phyloP scores from a whole-genome alignment of 2,888 invertebrate species.

The Drosophila lacicola region DNA sequence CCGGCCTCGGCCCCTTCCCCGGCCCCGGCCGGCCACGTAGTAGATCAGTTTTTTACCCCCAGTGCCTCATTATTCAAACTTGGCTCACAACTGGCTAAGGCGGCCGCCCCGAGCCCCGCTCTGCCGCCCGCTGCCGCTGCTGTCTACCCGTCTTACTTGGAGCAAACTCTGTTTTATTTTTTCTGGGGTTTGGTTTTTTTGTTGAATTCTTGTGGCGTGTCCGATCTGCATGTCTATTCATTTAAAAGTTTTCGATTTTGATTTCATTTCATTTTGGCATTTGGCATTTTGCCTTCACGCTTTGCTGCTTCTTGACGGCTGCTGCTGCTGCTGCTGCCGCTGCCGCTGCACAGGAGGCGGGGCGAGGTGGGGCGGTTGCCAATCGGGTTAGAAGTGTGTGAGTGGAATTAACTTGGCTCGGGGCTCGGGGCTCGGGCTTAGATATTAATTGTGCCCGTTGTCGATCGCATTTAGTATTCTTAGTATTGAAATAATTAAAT shows the following conservation, averaged over 20 bases:
- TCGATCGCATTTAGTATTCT: slow-evolving; percentile 42
- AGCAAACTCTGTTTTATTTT: slow-evolving; percentile 20
- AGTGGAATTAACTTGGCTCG: slow-evolving; percentile 18
- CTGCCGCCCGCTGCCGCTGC: neutral
- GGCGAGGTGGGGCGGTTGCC: neutral
- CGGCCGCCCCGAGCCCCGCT: slow-evolving; percentile 11
- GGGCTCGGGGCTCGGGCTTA: neutral
- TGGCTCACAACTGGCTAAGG: slow-evolving; percentile 18
- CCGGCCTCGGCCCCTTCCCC: slow-evolving; percentile 11
- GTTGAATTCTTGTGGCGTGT: slow-evolving; percentile 58
- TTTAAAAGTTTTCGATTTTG: slow-evolving; percentile 66
- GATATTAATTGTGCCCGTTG: slow-evolving; percentile 33
- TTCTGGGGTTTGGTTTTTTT: slow-evolving; percentile 33
- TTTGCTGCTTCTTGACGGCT: slow-evolving; percentile 50
- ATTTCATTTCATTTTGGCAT: slow-evolving; percentile 71
- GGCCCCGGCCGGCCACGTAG: slow-evolving; percentile 42
- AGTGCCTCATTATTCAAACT: slow-evolving; percentile 73
- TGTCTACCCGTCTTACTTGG: slow-evolving; percentile 8
- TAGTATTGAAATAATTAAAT: slow-evolving; percentile 39
- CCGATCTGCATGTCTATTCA: slow-evolving; percentile 76
- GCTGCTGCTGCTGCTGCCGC: slow-evolving; percentile 10
- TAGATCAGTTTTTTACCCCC: slow-evolving; percentile 54
- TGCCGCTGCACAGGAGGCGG: neutral
- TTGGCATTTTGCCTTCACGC: slow-evolving; percentile 70
- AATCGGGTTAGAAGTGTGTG: neutral